phyloP scores from a whole-genome alignment of 2,888 invertebrate species.

The Dasypogon diadema region DNA sequence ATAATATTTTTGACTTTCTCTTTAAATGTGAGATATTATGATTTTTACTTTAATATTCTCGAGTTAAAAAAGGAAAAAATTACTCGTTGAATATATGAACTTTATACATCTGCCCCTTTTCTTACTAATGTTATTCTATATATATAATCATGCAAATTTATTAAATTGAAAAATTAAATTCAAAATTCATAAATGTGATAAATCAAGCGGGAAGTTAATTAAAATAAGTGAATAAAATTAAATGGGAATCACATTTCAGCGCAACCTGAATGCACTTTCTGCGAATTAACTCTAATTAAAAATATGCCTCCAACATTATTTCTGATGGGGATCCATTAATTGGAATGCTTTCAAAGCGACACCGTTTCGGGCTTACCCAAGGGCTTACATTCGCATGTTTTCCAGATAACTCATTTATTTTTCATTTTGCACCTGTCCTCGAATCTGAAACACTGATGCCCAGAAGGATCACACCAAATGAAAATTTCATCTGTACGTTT shows the following conservation, averaged over 20 bases:
- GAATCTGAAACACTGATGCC: background rate
- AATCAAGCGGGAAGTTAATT: background rate
- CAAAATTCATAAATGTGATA: background rate
- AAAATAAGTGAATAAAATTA: background rate
- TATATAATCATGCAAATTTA: too few relatives aligned
- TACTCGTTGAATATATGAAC: too few relatives aligned
- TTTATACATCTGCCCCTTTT: too few relatives aligned
- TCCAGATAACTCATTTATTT: constrained; percentile 5
- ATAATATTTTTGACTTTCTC: too few relatives aligned
- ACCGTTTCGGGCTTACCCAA: too few relatives aligned
- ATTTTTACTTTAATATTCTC: too few relatives aligned
- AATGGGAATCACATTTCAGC: background rate
- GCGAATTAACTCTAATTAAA: constrained; percentile 5
- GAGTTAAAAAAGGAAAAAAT: too few relatives aligned
- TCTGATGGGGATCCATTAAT: background rate
- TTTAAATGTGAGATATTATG: too few relatives aligned
- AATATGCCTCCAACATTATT: background rate
- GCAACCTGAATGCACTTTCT: background rate
- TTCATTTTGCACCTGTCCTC: constrained; percentile 9
- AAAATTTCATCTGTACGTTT: constrained; percentile 35
- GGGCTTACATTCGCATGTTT: background rate
- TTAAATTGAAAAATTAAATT: too few relatives aligned
- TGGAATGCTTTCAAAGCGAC: background rate
- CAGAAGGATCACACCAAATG: constrained; percentile 14
- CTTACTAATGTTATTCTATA: too few relatives aligned